Evolutionary conservation across 2,113 vertebrate genomes (phyloP), one percentile per base, ranked within the genome.

Genomic region (Struthidea cinerea): DNA sequence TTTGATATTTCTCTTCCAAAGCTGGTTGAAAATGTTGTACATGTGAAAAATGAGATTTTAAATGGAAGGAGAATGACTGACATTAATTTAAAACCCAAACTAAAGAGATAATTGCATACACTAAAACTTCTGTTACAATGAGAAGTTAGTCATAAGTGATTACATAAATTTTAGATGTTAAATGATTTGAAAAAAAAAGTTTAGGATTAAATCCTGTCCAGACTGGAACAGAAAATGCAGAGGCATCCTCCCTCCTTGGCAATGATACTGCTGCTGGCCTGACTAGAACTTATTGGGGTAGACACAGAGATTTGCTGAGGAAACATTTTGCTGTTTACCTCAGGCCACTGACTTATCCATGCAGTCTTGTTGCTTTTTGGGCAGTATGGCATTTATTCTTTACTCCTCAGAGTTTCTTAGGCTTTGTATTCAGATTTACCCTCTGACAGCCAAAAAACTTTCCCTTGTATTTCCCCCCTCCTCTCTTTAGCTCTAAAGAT

Each of bases 121-220:
- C 84, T 73, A 87, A 95, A 96, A 95, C 56, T 96, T 96, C 74
- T 93, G 81, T 94, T 97, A 92, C 96, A 93, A 93, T 47, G 86
- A 97, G 67, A 92, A 95, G 87, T 97, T 97, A 97, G 87, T 96
- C 92, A 94, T 94, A 96, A 96, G 84, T 77, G 96, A 93, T 94
- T 96, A 88, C 82, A 74, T 89, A 97, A 92, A 96, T 97, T 97
- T 94, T 95, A 90, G 96, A 96, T 63, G 96, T 95, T 80, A 87
- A 96, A 90, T 89, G 3, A 94, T 78, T 87, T 52, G 64, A 64
- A 67, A 64, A 30, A 91, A 37, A 50, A 30, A 17, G 7, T 82
- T 86, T 77, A 64, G 71, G 42, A 47, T 70, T 84, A 84, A 90
- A 94, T 80, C 23, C 41, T 67, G 8, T 73, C 52, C 49, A 69